Base-by-base conservation (phyloP, 2,888 invertebrate genomes). In the Epistrophella euchroma region DNA sequence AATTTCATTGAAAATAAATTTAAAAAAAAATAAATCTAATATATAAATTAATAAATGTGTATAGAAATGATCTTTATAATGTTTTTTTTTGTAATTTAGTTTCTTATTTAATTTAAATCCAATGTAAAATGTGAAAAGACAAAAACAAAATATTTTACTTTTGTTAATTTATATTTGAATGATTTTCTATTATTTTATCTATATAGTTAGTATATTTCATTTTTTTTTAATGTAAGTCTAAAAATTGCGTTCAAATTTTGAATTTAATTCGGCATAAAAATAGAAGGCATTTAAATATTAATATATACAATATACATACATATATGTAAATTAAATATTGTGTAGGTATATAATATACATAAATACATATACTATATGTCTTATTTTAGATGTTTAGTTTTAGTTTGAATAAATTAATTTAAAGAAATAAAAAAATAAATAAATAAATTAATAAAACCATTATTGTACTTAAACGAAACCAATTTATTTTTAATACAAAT, bases 401-500 rank as follows among this genome's bases (percentile, higher is more conserved):
- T 78, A 82, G 62, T 81, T 86, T 86, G 32, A 43, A 13, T 35
- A 11, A 77, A 58, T 82, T 86, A 78, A 86, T 86, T 86, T 86
- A 85, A 84, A 66, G 17, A 45, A 9, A 60, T 7, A 66, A 66
- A 32, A 43, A 35, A 77, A n/a, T n/a, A n/a, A 86, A 77, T 74
- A 85, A 80, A 35, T 17, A 28, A 64, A 40, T 47, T 19, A 66
- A 66, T 47, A 68, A 66, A 76, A 71, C 50, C 50, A 66, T 74
- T 82, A 70, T 47, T 86, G 86, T 86, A 82, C 86, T 86, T 86
- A 86, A 86, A 78, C 70, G 74, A 82, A 86, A 78, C 77, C 82
- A 86, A 82, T 86, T 78, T 82, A 86, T 86, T 86, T 86, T 86
- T 86, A 86, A 82, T 86, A 86, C 77, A 86, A 82, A 86, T 86